phyloP scores from a whole-genome alignment of 2,888 invertebrate species.

The Trissoscelio sp. region DNA sequence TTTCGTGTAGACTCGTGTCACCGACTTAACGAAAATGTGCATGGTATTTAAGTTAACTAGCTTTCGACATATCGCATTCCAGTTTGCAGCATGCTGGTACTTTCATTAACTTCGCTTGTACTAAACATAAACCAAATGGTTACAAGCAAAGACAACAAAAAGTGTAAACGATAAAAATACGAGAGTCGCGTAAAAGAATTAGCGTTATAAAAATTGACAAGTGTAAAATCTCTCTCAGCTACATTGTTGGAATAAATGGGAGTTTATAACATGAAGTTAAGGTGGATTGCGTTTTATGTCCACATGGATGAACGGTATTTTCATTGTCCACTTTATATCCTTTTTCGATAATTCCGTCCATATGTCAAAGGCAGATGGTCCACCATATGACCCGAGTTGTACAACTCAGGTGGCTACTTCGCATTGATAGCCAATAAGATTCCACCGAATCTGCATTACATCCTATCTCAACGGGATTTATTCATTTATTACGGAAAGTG shows the following conservation, averaged over 20 bases:
- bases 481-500: neutral
- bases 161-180: neutral
- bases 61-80: neutral
- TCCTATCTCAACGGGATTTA: neutral
- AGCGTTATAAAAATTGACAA: neutral
- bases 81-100: neutral
- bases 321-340: constrained; percentile 9
- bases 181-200: neutral
- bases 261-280: neutral
- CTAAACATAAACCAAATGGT: neutral
- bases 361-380: constrained; percentile 13
- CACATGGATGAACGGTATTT: neutral
- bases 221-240: neutral
- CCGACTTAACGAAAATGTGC: neutral
- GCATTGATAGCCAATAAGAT: constrained; percentile 6
- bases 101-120: neutral
- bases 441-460: neutral
- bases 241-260: neutral
- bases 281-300: neutral
- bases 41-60: neutral
- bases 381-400: neutral
- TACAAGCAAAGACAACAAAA: neutral
- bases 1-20: neutral
- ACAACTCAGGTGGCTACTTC: neutral
- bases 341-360: constrained; percentile 9